Conservation (phyloP, 1,140 invertebrate species). For the Chionoecetes opilio region DNA sequence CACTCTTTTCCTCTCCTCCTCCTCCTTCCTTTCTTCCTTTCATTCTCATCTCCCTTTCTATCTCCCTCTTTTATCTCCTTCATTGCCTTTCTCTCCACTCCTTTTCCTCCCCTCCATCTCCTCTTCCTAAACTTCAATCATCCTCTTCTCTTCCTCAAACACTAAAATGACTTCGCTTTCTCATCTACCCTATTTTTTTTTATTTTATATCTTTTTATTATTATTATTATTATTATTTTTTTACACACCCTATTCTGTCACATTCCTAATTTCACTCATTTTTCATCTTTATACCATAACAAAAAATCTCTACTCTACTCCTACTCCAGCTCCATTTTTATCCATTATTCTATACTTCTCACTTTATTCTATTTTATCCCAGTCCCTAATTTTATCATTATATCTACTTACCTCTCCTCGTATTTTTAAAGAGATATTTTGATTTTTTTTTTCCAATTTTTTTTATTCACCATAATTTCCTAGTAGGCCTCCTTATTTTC, state of each 20-base stretch:
- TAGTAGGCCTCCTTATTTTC: no score
- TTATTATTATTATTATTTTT: no score
- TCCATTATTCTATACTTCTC: no score
- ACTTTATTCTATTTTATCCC: not conserved
- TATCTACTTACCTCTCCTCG: no score
- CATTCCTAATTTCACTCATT: not conserved
- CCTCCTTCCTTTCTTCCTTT: not conserved
- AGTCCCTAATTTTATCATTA: not conserved
- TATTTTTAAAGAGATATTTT: no score
- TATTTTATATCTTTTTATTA: not conserved
- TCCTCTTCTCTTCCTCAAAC: not conserved
- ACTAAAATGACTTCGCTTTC: not conserved
- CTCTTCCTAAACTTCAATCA: not conserved
- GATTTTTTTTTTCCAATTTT: no score
- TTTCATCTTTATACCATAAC: not conserved
- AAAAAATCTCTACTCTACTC: not conserved
- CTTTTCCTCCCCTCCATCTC: not conserved
- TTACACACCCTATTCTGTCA: no score
- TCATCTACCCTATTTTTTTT: not conserved
- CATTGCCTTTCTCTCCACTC: not conserved
- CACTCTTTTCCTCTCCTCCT: not conserved
- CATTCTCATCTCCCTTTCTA: not conserved
- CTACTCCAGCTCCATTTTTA: no score
- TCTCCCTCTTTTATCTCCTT: not conserved
- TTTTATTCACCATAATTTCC: no score